Base-by-base conservation (phyloP, 2,113 vertebrate genomes). In the Percopsis transmontana region DNA sequence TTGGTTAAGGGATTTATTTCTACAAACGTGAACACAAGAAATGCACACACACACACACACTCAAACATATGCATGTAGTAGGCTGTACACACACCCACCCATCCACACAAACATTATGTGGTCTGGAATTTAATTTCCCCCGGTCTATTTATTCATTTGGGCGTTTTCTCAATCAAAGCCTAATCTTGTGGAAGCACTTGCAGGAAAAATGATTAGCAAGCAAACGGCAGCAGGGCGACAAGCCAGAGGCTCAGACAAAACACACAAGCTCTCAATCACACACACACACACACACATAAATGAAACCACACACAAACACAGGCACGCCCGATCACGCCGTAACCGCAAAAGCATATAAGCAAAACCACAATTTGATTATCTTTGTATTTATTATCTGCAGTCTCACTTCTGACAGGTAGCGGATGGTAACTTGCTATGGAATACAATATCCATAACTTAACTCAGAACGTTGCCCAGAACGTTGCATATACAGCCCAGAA, bases 161-260 rank as follows among this genome's bases (percentile, higher is more conserved):
- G 65, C 61, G 58, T 81, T 88, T 72, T 70, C 68, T 78, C 85
- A 82, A 88, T 85, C 87, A 88, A 85, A 85, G 83, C 57, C 73
- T 77, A 81, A 87, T 85, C 76, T 79, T 24, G 77, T 81, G 79
- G 82, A 89, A 85, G 86, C 72, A 80, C 68, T 68, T 47, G 81
- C 66, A 68, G 72, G 74, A 80, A 80, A 74, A 85, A 79, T 78
- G 76, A 90, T 89, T 85, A 90, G 70, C 68, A 82, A 64, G 23
- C 54, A 78, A 73, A 64, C 71, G 72, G 79, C 62, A 69, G 58
- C 18, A 62, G 72, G 61, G 69, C 54, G 58, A 72, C 55, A 44
- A 62, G 51, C 47, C 65, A 66, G 45, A 55, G 51, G 42, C 44
- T 14, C 13, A 51, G 47, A 15, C 21, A 27, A 55, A 1, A 1